Evolutionary conservation across 2,113 vertebrate species (phyloP).

Genomic region (Formicarius rufipectus): DNA sequence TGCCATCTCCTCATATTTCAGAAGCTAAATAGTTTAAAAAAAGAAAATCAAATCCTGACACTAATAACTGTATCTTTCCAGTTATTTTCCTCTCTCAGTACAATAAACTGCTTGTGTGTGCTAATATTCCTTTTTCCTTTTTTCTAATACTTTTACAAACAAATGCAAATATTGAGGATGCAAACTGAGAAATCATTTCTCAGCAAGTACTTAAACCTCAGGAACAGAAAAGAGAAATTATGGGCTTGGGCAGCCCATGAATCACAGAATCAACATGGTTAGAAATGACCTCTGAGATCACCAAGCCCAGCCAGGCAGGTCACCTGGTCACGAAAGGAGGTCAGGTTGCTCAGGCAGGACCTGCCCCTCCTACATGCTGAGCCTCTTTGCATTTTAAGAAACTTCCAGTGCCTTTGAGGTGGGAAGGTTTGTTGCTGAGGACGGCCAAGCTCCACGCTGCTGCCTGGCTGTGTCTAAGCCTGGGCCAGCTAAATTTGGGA

Average conservation of each 20-base stretch:
- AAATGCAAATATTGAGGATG: neutral
- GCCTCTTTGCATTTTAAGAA: neutral
- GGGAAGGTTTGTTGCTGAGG: rapidly evolving
- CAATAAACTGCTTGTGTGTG: neutral
- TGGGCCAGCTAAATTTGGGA: neutral
- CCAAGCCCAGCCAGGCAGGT: no score
- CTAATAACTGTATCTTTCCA: constrained; percentile 32
- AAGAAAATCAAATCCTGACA: constrained; percentile 35
- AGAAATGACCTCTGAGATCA: no score
- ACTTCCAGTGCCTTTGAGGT: rapidly evolving
- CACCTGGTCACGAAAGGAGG: no score
- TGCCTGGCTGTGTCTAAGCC: neutral
- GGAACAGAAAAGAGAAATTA: neutral
- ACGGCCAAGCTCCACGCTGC: neutral
- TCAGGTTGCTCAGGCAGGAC: no score
- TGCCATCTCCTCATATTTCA: constrained; percentile 45
- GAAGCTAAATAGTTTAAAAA: constrained; percentile 16
- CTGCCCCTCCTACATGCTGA: no score
- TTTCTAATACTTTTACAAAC: neutral
- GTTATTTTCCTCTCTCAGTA: neutral
- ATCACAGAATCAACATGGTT: no score
- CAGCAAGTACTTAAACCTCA: neutral
- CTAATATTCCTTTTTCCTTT: neutral
- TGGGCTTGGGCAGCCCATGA: neutral
- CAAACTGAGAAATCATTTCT: neutral